A percentile compares a stretch with the other conserved stretches of the same genome.
These are phyloP conservation scores for Tokudaia muenninki DNA, from an alignment of 2,797 vertebrate genomes.

Conservation along the genomic window DNA sequence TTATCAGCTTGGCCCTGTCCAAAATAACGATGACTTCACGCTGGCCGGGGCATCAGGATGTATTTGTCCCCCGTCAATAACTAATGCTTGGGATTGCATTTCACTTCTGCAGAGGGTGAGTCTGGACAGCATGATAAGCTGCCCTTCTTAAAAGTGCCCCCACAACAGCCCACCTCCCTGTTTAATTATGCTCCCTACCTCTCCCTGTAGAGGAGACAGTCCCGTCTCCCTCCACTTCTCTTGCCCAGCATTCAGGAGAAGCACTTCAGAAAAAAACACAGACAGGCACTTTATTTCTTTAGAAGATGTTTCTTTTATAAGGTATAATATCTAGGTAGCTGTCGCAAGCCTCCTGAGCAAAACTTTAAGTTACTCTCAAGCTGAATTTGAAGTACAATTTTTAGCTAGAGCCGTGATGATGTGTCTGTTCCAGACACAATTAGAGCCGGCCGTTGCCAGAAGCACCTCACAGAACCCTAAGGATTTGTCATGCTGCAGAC, in stretches of 20 bases:
- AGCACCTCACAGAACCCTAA: conserved; percentile 68
- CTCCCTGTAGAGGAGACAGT: not conserved
- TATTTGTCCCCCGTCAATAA: conserved; percentile 48
- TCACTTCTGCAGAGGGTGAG: not conserved
- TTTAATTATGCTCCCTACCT: not conserved
- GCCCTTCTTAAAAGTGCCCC: not conserved
- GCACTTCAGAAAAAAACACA: not conserved
- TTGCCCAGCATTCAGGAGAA: not conserved
- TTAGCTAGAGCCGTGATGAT: conserved; percentile 82
- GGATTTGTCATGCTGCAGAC: conserved; percentile 73
- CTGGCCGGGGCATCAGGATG: conserved; percentile 9
- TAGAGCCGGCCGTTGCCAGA: conserved; percentile 78
- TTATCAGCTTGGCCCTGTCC: conserved; percentile 71
- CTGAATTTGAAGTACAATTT: conserved; percentile 83
- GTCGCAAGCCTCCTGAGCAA: conserved; percentile 70
- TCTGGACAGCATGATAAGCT: not conserved
- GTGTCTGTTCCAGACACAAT: conserved; percentile 87
- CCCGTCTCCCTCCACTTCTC: not conserved
- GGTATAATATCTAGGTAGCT: conserved; percentile 67
- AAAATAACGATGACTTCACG: conserved; percentile 22
- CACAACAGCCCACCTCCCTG: not conserved
- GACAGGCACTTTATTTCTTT: not conserved
- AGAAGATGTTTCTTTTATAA: conserved; percentile 62
- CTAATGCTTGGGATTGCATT: not conserved
- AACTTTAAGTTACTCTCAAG: conserved; percentile 81